Conservation (phyloP, 2,113 vertebrate species). For the Seriola aureovittata region DNA sequence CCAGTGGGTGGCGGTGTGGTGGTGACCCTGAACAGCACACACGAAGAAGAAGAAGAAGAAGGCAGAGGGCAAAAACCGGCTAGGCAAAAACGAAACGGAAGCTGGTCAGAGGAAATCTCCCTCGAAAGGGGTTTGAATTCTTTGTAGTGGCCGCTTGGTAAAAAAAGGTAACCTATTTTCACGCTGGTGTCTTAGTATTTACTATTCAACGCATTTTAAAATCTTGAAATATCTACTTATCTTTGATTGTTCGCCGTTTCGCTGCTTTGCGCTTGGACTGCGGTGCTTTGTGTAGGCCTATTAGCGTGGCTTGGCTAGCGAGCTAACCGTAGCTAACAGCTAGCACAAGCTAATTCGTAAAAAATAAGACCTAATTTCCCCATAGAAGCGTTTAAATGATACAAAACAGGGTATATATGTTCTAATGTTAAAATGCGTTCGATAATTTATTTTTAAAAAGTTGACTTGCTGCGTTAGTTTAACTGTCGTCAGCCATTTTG, state of each 20-base stretch:
- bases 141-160: not conserved
- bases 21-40: too few relatives aligned
- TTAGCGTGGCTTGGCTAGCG: not conserved
- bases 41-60: not conserved
- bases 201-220: not conserved
- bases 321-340: conserved; percentile 19
- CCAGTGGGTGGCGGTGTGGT: not conserved
- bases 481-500: conserved; percentile 36
- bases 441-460: not conserved
- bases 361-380: rapidly evolving
- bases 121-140: not conserved
- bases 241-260: rapidly evolving
- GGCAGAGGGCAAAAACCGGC: too few relatives aligned
- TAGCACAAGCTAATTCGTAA: not conserved
- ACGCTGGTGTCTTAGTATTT: rapidly evolving
- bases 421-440: not conserved
- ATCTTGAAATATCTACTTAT: rapidly evolving
- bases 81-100: conserved; percentile 10
- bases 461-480: not conserved
- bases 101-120: conserved; percentile 7
- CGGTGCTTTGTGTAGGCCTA: conserved; percentile 13
- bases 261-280: rapidly evolving
- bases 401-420: rapidly evolving
- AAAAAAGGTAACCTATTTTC: not conserved
- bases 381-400: rapidly evolving